phyloP scores from a whole-genome alignment of 2,888 invertebrate genomes.

The Macaria notata region DNA sequence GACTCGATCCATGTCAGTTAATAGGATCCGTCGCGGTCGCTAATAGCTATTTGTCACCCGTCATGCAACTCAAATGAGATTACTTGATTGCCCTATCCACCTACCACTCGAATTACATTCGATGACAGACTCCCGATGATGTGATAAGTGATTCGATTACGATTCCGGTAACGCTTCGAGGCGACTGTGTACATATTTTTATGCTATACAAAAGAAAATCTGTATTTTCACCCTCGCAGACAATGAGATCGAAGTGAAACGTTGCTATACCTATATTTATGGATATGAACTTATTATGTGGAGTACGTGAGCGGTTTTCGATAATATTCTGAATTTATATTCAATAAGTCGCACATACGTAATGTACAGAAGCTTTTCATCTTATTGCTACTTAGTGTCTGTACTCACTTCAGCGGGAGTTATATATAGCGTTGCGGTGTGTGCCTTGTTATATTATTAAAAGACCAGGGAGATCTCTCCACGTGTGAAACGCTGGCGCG shows the following conservation, averaged over 20 bases:
- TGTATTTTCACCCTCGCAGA: neutral
- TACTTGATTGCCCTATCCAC: conserved; percentile 56
- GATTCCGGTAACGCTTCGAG: neutral
- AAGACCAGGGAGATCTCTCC: no score
- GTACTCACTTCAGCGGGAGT: no score
- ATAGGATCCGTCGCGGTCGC: conserved; percentile 59
- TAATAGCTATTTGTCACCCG: conserved; percentile 74
- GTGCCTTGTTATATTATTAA: no score
- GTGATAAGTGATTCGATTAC: conserved; percentile 7
- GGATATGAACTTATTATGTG: conserved; percentile 14
- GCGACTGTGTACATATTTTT: no score
- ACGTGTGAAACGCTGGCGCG: no score
- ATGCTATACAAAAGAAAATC: no score
- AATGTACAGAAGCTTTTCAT: neutral
- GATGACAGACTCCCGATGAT: conserved; percentile 24
- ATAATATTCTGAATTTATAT: conserved; percentile 18
- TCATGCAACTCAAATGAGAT: conserved; percentile 65
- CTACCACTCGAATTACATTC: conserved; percentile 39
- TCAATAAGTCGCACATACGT: conserved; percentile 8
- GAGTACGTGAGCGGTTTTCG: conserved; percentile 25
- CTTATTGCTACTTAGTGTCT: neutral
- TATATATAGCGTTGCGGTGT: no score
- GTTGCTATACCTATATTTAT: conserved; percentile 19
- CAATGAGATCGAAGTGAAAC: neutral
- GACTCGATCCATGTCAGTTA: conserved; percentile 42